A percentile compares a stretch with the other conserved stretches of the same genome.
Evolutionary conservation across 1,140 invertebrate genomes (phyloP).

Genomic region (Ceratitis capitata): DNA sequence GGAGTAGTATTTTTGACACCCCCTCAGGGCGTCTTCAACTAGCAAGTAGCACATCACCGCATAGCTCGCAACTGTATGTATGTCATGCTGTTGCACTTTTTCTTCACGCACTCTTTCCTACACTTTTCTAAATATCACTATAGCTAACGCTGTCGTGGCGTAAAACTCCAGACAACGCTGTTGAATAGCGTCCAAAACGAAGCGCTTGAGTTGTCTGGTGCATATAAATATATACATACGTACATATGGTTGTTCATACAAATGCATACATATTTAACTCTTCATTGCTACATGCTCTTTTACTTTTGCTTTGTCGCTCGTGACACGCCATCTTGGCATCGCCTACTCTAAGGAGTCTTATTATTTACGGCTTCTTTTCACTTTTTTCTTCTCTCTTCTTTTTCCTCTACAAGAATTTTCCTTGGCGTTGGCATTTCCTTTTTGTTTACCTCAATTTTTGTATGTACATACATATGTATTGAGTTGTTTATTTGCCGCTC

Average conservation of each 20-base stretch:
- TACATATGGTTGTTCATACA: not conserved
- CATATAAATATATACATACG: not conserved
- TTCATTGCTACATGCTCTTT: not conserved
- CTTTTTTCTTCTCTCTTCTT: not conserved
- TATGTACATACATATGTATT: not conserved
- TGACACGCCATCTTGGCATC: not conserved
- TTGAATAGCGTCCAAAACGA: not conserved
- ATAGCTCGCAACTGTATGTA: too few species aligned
- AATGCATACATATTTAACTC: not conserved
- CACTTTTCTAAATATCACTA: too few species aligned
- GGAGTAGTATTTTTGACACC: not conserved
- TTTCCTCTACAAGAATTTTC: not conserved
- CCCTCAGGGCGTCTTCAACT: not conserved
- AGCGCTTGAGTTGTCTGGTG: not conserved
- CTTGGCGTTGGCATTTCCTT: not conserved
- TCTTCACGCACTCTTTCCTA: not conserved
- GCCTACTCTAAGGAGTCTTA: not conserved
- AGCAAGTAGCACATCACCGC: too few species aligned
- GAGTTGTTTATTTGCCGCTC: constrained; percentile 9
- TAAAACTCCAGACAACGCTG: not conserved
- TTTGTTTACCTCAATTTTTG: not conserved
- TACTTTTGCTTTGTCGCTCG: not conserved
- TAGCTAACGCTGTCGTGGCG: not conserved
- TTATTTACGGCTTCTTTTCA: not conserved
- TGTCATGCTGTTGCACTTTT: not conserved